Conservation (phyloP, 2,113 vertebrate genomes). For the Coracopsis vasa region DNA sequence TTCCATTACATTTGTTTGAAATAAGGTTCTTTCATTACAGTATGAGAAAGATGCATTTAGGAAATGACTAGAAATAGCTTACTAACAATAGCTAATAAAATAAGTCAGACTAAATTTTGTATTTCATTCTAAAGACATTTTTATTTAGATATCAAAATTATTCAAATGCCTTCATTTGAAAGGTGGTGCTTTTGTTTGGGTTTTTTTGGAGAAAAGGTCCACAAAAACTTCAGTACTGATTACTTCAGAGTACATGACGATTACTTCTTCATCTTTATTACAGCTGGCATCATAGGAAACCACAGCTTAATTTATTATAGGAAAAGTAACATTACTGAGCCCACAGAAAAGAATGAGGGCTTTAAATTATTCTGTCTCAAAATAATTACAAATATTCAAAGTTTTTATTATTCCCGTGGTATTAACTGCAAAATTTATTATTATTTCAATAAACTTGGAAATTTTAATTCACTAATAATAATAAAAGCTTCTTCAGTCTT, state of each 20-base stretch:
- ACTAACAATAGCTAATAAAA: background rate
- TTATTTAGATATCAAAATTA: background rate
- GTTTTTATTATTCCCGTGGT: background rate
- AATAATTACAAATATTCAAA: background rate
- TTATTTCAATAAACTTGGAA: background rate
- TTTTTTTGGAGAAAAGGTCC: background rate
- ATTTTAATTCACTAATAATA: background rate
- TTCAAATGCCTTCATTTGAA: background rate
- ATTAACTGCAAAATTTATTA: background rate
- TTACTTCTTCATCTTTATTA: background rate
- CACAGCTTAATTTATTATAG: background rate
- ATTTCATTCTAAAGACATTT: background rate
- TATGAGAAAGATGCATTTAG: background rate
- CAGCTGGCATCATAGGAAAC: background rate
- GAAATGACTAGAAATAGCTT: background rate
- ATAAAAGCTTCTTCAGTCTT: background rate
- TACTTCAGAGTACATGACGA: background rate
- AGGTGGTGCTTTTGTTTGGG: accelerated
- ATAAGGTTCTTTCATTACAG: background rate
- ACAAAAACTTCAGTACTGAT: background rate
- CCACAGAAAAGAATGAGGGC: background rate
- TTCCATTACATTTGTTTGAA: background rate
- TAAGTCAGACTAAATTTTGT: background rate
- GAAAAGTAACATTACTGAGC: background rate
- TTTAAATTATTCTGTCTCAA: background rate